Percentiles rank a stretch among this genome's conserved stretches.
Evolutionary conservation across 2,797 vertebrate genomes (phyloP).

Genomic region (Chrysocyon brachyurus): DNA sequence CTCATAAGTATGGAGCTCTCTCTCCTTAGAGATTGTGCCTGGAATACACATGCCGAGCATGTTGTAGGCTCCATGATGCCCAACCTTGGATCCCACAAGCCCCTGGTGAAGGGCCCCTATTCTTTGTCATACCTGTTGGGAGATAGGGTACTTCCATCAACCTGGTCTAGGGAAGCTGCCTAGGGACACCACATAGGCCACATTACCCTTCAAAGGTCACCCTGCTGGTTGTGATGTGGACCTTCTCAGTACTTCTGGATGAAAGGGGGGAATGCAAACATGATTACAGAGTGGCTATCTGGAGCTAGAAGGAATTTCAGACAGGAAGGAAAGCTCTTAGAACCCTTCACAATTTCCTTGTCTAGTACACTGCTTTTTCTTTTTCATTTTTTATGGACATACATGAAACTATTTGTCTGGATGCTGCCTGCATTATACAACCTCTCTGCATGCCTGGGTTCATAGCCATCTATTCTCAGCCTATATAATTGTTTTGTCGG

Average conservation of each 20-base stretch:
- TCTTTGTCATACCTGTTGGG: constrained; percentile 70
- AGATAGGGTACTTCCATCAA: constrained; percentile 74
- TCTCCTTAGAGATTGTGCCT: neutral
- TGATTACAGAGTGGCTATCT: rapidly evolving
- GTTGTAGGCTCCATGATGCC: neutral
- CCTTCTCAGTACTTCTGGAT: neutral
- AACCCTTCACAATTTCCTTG: neutral
- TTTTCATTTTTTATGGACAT: neutral
- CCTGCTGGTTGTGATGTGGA: constrained; percentile 39
- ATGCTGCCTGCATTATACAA: neutral
- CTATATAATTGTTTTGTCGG: neutral
- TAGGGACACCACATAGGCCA: neutral
- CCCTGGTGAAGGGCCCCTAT: neutral
- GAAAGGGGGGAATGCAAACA: neutral
- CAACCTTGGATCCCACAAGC: too few species aligned
- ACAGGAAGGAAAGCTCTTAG: neutral
- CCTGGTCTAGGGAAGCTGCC: constrained; percentile 57
- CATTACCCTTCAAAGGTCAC: neutral
- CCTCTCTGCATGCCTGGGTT: too few species aligned
- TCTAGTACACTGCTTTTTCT: neutral
- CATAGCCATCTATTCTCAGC: neutral
- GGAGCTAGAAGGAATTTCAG: neutral
- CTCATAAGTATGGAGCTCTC: neutral
- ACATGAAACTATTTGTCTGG: neutral
- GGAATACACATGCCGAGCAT: rapidly evolving